phyloP scores from a whole-genome alignment of 1,140 invertebrate species.

The Ylistrum balloti region DNA sequence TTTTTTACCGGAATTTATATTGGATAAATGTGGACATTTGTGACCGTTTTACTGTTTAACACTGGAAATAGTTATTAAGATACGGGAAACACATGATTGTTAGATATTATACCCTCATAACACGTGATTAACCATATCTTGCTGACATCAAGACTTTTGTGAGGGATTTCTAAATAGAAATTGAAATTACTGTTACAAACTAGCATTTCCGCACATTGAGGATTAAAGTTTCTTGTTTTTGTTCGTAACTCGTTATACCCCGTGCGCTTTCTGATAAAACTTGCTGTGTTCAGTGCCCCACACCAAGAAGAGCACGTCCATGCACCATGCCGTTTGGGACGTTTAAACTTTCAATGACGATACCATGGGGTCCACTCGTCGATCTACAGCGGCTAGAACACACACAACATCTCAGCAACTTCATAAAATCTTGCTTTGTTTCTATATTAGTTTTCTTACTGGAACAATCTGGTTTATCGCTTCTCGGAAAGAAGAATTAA shows the following conservation, averaged over 20 bases:
- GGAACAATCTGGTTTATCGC: not conserved
- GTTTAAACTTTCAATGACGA: not conserved
- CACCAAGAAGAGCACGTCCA: not conserved
- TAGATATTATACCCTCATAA: not conserved
- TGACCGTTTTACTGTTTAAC: not conserved
- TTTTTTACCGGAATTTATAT: constrained; percentile 1
- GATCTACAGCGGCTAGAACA: not conserved
- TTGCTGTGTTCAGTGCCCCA: not conserved
- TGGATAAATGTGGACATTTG: not conserved
- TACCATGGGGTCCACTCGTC: not conserved
- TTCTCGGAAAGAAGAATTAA: not conserved
- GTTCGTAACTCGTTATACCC: too few species aligned
- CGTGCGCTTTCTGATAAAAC: too few species aligned
- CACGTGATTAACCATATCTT: not conserved
- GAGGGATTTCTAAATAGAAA: not conserved
- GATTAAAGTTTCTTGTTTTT: too few species aligned
- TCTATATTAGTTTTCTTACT: not conserved
- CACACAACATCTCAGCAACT: not conserved
- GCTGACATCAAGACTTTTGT: not conserved
- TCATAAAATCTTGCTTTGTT: not conserved
- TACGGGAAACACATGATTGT: too few species aligned
- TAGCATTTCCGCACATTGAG: too few species aligned
- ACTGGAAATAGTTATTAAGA: too few species aligned
- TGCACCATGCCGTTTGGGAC: not conserved
- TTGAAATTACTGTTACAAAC: too few species aligned